phyloP scores from a whole-genome alignment of 2,113 vertebrate genomes.

The Protobothrops flavoviridis region DNA sequence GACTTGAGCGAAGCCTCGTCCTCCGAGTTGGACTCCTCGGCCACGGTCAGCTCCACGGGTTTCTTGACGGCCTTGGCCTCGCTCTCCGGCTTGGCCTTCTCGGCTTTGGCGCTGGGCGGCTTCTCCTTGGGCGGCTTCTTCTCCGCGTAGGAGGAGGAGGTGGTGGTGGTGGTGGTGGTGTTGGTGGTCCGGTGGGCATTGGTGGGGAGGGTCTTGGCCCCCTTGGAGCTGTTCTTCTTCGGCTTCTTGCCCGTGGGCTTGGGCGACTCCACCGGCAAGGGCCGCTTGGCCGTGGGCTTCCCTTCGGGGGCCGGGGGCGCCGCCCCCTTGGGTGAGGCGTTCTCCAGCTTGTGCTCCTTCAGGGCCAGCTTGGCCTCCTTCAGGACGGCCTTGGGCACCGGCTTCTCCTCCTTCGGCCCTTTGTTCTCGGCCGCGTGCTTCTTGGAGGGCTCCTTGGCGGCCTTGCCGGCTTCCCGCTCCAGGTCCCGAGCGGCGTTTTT shows the following conservation, averaged over 20 bases:
- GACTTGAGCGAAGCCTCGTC: slow-evolving; percentile 95
- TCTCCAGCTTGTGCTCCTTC: slow-evolving; percentile 94
- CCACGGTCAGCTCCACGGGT: slow-evolving; percentile 72
- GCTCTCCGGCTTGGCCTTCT: slow-evolving; percentile 83
- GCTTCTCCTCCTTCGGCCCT: slow-evolving; percentile 90
- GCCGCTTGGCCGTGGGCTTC: slow-evolving; percentile 89
- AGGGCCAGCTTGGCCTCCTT: slow-evolving; percentile 96
- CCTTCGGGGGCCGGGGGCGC: slow-evolving; percentile 79
- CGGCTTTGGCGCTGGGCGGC: slow-evolving; percentile 73
- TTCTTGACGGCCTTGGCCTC: slow-evolving; percentile 90
- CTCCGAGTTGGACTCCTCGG: slow-evolving; percentile 92
- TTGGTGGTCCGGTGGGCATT: slow-evolving; percentile 77
- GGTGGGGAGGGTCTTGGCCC: slow-evolving; percentile 77
- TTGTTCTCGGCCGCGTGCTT: slow-evolving; percentile 87
- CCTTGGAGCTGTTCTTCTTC: slow-evolving; percentile 91
- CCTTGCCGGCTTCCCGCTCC: slow-evolving; percentile 80
- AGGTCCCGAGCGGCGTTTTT: slow-evolving; percentile 83
- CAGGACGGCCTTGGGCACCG: slow-evolving; percentile 90
- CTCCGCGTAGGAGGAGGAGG: slow-evolving; percentile 78
- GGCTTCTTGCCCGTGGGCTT: slow-evolving; percentile 93
- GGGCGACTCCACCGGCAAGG: slow-evolving; percentile 87
- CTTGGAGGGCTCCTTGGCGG: slow-evolving; percentile 77
- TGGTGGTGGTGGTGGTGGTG: too few relatives aligned
- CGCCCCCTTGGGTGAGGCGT: slow-evolving; percentile 91
- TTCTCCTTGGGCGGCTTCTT: slow-evolving; percentile 93